Evolutionary conservation across 2,113 vertebrate genomes (phyloP).

Genomic region (Laticauda colubrina): DNA sequence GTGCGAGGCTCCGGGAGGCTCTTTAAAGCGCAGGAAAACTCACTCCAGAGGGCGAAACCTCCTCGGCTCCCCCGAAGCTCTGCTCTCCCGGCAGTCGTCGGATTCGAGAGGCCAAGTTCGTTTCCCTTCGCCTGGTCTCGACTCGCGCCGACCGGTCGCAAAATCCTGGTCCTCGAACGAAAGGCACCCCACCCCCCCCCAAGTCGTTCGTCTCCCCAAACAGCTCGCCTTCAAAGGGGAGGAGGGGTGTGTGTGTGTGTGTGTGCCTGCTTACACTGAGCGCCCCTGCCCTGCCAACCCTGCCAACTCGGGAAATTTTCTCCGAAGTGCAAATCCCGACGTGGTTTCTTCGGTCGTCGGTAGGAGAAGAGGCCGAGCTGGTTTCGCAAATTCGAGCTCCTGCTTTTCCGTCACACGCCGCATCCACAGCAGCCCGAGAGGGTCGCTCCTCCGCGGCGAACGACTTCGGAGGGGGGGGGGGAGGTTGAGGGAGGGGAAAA

Average conservation of each 20-base stretch:
- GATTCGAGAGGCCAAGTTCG: constrained; percentile 8
- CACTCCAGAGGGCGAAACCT: not conserved
- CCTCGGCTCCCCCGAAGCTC: not conserved
- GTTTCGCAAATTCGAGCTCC: not conserved
- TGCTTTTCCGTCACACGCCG: not conserved
- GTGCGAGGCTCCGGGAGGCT: constrained; percentile 21
- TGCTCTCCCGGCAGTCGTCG: constrained; percentile 35
- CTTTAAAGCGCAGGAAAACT: constrained; percentile 22
- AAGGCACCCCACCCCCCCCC: too few species aligned
- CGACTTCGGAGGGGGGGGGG: not conserved
- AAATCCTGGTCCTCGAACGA: constrained; percentile 11
- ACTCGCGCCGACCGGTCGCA: not conserved
- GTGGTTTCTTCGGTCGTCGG: not conserved
- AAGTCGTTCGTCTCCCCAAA: not conserved
- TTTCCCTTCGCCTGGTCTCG: not conserved
- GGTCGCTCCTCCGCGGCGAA: not conserved
- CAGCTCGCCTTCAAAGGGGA: too few species aligned
- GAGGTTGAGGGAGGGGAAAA: not conserved
- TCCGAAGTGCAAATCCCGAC: not conserved
- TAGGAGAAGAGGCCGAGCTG: not conserved
- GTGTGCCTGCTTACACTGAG: not conserved
- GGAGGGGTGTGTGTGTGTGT: too few species aligned
- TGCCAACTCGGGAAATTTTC: not conserved
- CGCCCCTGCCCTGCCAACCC: not conserved
- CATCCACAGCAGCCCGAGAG: not conserved